Conservation (phyloP, 2,888 invertebrate genomes). For the Pyralis farinalis region DNA sequence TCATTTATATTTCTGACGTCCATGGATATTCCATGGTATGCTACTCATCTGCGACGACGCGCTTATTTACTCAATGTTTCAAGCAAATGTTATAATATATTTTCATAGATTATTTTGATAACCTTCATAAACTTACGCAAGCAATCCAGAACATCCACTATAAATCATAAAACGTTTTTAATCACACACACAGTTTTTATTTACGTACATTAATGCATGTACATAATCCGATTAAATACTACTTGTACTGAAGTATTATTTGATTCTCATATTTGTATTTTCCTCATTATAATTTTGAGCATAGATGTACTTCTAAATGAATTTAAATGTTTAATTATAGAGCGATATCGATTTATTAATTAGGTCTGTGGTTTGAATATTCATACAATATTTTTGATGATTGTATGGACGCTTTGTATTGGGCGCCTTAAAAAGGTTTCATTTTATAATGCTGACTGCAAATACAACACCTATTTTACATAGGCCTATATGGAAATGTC, state of each 20-base stretch:
- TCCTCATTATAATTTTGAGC: slow-evolving; percentile 7
- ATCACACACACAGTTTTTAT: not conserved
- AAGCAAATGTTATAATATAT: too few species aligned
- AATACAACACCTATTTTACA: too few species aligned
- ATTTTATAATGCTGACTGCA: too few species aligned
- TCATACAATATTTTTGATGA: slow-evolving; percentile 1
- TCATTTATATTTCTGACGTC: too few species aligned
- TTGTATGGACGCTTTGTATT: not conserved
- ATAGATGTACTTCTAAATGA: slow-evolving; percentile 17
- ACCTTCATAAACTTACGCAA: not conserved
- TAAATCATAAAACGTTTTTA: not conserved
- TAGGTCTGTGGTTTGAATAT: slow-evolving; percentile 2
- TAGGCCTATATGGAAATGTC: too few species aligned
- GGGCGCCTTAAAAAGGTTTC: not conserved
- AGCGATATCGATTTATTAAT: slow-evolving; percentile 18
- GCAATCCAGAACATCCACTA: not conserved
- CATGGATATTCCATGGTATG: too few species aligned
- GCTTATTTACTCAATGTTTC: too few species aligned
- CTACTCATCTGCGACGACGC: too few species aligned
- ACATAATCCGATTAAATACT: not conserved
- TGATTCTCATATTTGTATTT: not conserved
- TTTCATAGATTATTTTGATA: not conserved
- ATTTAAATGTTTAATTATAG: slow-evolving; percentile 19
- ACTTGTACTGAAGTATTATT: not conserved
- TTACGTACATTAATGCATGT: not conserved